Conservation (phyloP, 2,113 vertebrate genomes). For the Castor canadensis region DNA sequence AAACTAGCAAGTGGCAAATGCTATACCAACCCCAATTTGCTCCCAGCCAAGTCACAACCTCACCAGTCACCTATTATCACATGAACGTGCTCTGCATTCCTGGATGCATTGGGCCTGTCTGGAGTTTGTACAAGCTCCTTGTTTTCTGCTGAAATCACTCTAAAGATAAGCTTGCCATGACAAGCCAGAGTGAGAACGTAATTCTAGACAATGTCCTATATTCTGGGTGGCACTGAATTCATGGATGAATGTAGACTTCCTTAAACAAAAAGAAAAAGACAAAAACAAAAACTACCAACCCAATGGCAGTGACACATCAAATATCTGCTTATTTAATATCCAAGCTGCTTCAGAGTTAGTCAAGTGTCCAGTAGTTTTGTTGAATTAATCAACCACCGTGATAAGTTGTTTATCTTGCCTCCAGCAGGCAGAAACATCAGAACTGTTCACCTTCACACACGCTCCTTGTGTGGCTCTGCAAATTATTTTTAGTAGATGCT, state of each 20-base stretch:
- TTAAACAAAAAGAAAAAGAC: neutral
- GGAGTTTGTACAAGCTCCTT: neutral
- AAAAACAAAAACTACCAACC: too few relatives aligned
- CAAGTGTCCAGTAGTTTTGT: neutral
- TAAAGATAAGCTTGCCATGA: neutral
- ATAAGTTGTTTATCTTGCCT: conserved; percentile 38
- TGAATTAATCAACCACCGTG: conserved; percentile 15
- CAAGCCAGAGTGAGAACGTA: neutral
- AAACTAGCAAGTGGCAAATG: neutral
- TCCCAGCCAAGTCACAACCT: neutral
- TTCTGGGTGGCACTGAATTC: neutral
- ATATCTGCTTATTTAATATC: neutral
- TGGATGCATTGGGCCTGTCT: rapidly evolving
- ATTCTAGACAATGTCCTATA: neutral
- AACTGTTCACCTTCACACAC: neutral
- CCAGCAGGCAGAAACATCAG: neutral
- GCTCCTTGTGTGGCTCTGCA: neutral
- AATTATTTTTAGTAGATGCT: conserved; percentile 53
- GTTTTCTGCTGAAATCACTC: neutral
- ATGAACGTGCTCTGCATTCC: neutral
- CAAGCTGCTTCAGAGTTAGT: neutral
- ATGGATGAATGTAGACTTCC: neutral
- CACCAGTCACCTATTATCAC: neutral
- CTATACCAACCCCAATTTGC: neutral
- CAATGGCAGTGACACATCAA: neutral